Conservation (phyloP, 2,888 invertebrate species). For the Drosophila borealis region DNA sequence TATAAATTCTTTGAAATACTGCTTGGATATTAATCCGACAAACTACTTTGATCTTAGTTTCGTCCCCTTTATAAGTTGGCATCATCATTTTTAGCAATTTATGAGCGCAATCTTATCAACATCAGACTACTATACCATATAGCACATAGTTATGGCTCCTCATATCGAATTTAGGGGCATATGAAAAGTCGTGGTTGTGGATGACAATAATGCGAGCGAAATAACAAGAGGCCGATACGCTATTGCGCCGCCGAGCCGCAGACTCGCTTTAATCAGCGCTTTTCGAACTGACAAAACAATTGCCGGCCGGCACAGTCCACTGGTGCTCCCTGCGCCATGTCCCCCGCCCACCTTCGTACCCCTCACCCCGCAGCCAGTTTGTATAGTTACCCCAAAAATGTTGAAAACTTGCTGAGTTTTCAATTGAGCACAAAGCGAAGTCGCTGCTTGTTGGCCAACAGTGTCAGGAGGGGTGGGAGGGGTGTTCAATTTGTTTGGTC, state of each 20-base stretch:
- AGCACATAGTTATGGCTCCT: neutral
- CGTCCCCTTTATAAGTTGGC: too few species aligned
- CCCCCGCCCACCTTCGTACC: neutral
- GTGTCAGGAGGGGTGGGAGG: neutral
- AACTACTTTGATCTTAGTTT: too few species aligned
- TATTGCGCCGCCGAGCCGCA: slow-evolving; percentile 52
- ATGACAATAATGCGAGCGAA: slow-evolving; percentile 56
- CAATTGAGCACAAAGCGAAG: slow-evolving; percentile 62
- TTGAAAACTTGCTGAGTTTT: slow-evolving; percentile 77
- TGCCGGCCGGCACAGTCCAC: slow-evolving; percentile 69
- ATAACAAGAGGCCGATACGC: slow-evolving; percentile 47
- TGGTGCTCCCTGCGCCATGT: slow-evolving; percentile 7
- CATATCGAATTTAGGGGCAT: slow-evolving; percentile 13
- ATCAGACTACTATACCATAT: neutral
- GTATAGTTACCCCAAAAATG: slow-evolving; percentile 43
- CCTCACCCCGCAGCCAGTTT: neutral
- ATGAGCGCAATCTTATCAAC: too few species aligned
- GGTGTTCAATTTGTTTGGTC: slow-evolving; percentile 67
- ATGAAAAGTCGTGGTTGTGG: slow-evolving; percentile 12
- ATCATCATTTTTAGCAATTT: too few species aligned
- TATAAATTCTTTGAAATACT: too few species aligned
- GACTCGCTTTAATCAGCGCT: slow-evolving; percentile 73
- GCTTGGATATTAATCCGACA: too few species aligned
- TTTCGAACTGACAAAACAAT: slow-evolving; percentile 72
- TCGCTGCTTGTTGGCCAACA: slow-evolving; percentile 10